Conservation (phyloP, 2,888 invertebrate species). For the Lydus trimaculatus region DNA sequence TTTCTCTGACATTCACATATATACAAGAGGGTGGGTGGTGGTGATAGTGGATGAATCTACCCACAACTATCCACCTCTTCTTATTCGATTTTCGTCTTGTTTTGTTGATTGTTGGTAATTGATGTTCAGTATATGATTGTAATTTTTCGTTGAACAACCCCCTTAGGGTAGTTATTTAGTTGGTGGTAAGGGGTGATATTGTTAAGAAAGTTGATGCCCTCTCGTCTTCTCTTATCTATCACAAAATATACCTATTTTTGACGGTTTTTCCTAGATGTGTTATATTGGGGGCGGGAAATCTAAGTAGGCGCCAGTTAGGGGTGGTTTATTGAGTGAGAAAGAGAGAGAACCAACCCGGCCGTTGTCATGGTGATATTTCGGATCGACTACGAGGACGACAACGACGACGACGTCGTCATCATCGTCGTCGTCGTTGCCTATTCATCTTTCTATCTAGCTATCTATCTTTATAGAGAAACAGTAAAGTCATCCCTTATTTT, state of each 20-base stretch:
- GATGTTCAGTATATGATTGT: too few species aligned
- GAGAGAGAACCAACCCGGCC: not conserved
- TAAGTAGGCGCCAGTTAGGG: slow-evolving; percentile 3
- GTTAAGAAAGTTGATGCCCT: too few species aligned
- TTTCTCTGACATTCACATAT: too few species aligned
- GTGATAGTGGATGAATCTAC: not conserved
- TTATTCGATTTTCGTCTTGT: too few species aligned
- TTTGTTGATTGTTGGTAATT: too few species aligned
- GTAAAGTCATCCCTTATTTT: not conserved
- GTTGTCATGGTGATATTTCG: not conserved
- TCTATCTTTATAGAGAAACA: not conserved
- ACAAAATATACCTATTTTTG: not conserved
- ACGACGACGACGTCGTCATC: not conserved
- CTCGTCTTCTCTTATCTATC: too few species aligned
- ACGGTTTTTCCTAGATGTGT: not conserved
- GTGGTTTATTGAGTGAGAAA: not conserved
- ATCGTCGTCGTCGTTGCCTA: not conserved
- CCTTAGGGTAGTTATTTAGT: too few species aligned
- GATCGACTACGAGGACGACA: not conserved
- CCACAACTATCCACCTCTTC: too few species aligned
- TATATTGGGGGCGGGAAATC: not conserved
- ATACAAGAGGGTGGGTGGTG: not conserved
- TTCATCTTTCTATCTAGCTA: not conserved
- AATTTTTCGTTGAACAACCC: too few species aligned
- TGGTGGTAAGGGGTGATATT: too few species aligned